Percentiles rank a stretch among this genome's conserved stretches.
Conservation (phyloP, 1,140 invertebrate species). For the Bombus soroeensis region DNA sequence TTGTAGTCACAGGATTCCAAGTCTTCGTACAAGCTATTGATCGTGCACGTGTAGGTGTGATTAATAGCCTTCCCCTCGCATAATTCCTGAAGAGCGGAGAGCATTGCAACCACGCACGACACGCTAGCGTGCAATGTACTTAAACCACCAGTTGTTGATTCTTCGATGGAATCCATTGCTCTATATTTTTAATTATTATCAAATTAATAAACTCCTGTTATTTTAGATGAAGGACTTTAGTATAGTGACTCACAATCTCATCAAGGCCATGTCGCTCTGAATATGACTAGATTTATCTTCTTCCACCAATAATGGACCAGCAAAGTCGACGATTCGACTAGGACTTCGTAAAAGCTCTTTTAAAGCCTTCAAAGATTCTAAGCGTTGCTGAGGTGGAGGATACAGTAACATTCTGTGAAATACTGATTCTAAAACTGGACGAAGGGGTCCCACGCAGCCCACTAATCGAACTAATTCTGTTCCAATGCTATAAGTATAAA, state of each 20-base stretch:
- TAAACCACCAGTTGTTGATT: constrained; percentile 86
- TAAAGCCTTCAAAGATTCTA: constrained; percentile 92
- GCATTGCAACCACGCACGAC: constrained; percentile 91
- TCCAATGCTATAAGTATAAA: constrained; percentile 87
- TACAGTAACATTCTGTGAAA: constrained; percentile 96
- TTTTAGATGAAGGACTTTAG: no score
- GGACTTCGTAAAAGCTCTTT: constrained; percentile 89
- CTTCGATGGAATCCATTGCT: constrained; percentile 95
- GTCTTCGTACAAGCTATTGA: constrained; percentile 88
- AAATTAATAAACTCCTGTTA: no score
- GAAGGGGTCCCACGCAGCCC: constrained; percentile 90
- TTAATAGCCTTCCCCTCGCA: constrained; percentile 88
- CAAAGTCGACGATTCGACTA: constrained; percentile 88
- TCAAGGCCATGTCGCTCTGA: constrained; percentile 93
- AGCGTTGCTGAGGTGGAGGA: constrained; percentile 91
- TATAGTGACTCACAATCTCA: constrained; percentile 90
- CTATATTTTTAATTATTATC: constrained; percentile 80
- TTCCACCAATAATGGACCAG: constrained; percentile 87
- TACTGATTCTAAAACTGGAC: constrained; percentile 94
- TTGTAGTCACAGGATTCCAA: constrained; percentile 92
- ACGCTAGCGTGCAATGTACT: constrained; percentile 90
- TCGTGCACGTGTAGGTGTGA: constrained; percentile 84
- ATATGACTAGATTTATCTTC: constrained; percentile 89
- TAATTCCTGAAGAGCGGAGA: constrained; percentile 92
- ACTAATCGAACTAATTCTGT: constrained; percentile 93